Evolutionary conservation across 2,888 invertebrate genomes (phyloP), one percentile per base, ranked within the genome.

Genomic region (Mesochorus sp.): DNA sequence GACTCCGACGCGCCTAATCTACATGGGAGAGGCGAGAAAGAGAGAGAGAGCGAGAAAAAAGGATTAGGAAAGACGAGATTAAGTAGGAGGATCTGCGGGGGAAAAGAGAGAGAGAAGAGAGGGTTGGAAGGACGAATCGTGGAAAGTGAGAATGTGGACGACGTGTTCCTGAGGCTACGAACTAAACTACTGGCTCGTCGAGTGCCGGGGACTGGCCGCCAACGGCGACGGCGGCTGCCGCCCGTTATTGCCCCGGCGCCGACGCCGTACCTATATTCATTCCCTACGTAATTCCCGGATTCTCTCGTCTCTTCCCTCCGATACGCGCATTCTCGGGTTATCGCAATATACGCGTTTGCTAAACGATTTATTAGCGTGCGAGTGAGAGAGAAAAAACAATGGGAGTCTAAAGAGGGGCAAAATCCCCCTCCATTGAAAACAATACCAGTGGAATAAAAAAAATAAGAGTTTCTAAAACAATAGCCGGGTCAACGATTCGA

Each of bases 131-230:
- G 79, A 74, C 55, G 28, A 68, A 53, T 73, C 68, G 78, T 76
- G 76, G 53, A 79, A 75, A 72, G 66, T 72, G 61, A 67, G 68
- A 70, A 73, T 78, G 76, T 76, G 79, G 74, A 82, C 81, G 82
- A 81, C 79, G 83, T 82, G 83, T 76, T 82, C 82, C 80, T 79
- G 81, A 84, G 84, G 83, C 87, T 86, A 85, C 85, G 85, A 85
- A 85, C 87, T 86, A 87, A 86, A 86, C 88, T 88, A 88, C 83
- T 81, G 85, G 81, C 79, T 76, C 49, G 51, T 74, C 73, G 73
- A 80, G 68, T 67, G 72, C 80, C 81, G 82, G 81, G 82, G 83
- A 68, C 39, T 49, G 21, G 47, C 62, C 71, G 85, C 81, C 83
- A 78, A 78, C 80, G 84, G 76, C 79, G 80, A 62, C 76, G 66